Evolutionary conservation across 2,888 invertebrate species (phyloP).

Genomic region (Pammene aurita): DNA sequence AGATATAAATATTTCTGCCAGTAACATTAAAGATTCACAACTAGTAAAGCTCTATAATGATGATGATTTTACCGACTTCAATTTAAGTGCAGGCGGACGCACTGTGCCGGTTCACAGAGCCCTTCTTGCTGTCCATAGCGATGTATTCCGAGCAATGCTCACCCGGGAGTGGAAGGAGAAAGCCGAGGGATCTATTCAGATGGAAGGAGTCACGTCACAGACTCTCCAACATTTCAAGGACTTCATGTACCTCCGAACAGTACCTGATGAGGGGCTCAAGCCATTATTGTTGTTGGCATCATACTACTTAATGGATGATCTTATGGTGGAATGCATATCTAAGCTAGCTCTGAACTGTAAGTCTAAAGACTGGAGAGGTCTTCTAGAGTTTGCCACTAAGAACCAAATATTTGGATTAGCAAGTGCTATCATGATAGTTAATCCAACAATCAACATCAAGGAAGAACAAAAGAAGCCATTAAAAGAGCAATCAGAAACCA

Average conservation of each 20-base stretch:
- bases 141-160: conserved; percentile 9
- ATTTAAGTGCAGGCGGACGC: background rate
- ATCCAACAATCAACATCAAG: background rate
- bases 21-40: too few species aligned
- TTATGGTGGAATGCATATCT: conserved; percentile 11
- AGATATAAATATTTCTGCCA: too few species aligned
- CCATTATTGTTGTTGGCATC: conserved; percentile 10
- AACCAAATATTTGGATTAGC: conserved; percentile 7
- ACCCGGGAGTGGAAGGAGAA: background rate
- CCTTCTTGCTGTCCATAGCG: background rate
- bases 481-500: background rate
- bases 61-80: conserved; percentile 7
- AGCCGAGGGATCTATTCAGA: background rate
- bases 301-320: conserved; percentile 14
- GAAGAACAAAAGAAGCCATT: background rate
- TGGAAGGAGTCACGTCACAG: background rate
- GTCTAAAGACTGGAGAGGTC: background rate
- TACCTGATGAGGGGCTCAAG: background rate
- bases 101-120: conserved; percentile 3
- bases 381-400: conserved; percentile 3
- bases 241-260: conserved; percentile 3
- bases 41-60: background rate
- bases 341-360: background rate
- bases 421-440: background rate
- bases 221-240: conserved; percentile 14